These are phyloP conservation scores for Notiomystis cincta DNA, from an alignment of 2,113 vertebrate species.

Conservation along the genomic window DNA sequence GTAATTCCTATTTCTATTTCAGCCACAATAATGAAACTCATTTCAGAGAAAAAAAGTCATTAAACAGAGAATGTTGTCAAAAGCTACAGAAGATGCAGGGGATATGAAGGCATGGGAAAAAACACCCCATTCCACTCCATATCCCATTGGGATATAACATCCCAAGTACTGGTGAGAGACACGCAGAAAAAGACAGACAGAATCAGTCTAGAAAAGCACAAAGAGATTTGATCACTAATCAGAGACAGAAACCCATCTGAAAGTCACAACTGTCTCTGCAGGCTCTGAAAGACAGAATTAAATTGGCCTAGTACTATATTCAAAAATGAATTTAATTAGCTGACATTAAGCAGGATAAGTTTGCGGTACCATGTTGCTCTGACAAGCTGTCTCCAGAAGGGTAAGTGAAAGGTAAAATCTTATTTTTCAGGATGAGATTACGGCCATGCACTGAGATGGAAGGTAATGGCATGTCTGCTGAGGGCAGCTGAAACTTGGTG, in stretches of 20 bases:
- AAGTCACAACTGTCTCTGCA: conserved; percentile 25
- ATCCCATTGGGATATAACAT: not conserved
- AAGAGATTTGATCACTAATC: conserved; percentile 11
- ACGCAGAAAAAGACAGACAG: not conserved
- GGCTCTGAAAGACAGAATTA: conserved; percentile 37
- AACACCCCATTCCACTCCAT: not conserved
- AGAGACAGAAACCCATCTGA: conserved; percentile 1
- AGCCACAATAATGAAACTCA: not conserved
- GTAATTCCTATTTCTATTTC: not conserved
- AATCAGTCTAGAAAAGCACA: not conserved
- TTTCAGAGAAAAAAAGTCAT: not conserved
- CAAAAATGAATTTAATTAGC: conserved; percentile 58
- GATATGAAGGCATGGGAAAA: not conserved
- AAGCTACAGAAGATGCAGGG: not conserved
- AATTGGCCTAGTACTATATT: conserved; percentile 43
- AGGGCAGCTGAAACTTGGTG: not conserved
- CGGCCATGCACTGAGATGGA: not conserved
- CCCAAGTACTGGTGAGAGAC: conserved; percentile 2
- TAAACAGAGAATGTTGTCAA: not conserved
- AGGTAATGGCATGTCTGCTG: not conserved
- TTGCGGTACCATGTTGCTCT: not conserved
- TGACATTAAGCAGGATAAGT: conserved; percentile 37
- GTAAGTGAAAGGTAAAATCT: not conserved
- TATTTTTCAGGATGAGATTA: conserved; percentile 13
- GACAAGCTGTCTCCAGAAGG: not conserved